These are phyloP conservation scores for Hirtodrosophila confusa DNA, from an alignment of 2,888 invertebrate genomes.

Conservation along the genomic window DNA sequence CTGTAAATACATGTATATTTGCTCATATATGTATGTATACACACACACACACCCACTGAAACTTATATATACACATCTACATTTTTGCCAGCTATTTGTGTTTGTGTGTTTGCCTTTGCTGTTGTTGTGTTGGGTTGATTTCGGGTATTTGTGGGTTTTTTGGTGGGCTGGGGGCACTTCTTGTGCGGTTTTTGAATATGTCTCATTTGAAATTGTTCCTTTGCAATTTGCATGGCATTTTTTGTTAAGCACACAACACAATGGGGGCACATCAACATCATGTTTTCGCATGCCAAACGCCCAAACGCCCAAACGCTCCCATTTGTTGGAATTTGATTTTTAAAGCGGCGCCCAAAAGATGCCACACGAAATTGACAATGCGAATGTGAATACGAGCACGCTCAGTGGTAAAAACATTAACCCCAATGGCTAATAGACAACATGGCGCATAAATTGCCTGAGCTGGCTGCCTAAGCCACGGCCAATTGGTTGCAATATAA, in stretches of 20 bases:
- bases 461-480: slow-evolving; percentile 59
- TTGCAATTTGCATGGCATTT: slow-evolving; percentile 65
- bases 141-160: slow-evolving; percentile 23
- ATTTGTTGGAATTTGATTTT: slow-evolving; percentile 69
- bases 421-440: slow-evolving; percentile 76
- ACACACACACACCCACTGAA: slow-evolving; percentile 5
- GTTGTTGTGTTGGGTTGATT: slow-evolving; percentile 11
- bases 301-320: slow-evolving; percentile 8
- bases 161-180: slow-evolving; percentile 16
- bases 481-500: slow-evolving; percentile 82
- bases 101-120: slow-evolving; percentile 61
- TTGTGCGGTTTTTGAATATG: slow-evolving; percentile 65
- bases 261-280: slow-evolving; percentile 42
- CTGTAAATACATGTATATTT: slow-evolving; percentile 74
- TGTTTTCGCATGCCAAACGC: slow-evolving; percentile 42
- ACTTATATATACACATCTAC: slow-evolving; percentile 26
- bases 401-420: slow-evolving; percentile 49
- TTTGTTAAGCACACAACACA: slow-evolving; percentile 27
- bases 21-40: slow-evolving; percentile 45
- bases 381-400: slow-evolving; percentile 8
- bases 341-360: slow-evolving; percentile 35
- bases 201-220: slow-evolving; percentile 77
- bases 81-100: slow-evolving; percentile 62
- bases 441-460: slow-evolving; percentile 74
- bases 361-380: slow-evolving; percentile 23